A percentile compares a stretch with the other conserved stretches of the same genome.
Evolutionary conservation across 2,113 vertebrate species (phyloP).

Genomic region (Stegostoma tigrinum): DNA sequence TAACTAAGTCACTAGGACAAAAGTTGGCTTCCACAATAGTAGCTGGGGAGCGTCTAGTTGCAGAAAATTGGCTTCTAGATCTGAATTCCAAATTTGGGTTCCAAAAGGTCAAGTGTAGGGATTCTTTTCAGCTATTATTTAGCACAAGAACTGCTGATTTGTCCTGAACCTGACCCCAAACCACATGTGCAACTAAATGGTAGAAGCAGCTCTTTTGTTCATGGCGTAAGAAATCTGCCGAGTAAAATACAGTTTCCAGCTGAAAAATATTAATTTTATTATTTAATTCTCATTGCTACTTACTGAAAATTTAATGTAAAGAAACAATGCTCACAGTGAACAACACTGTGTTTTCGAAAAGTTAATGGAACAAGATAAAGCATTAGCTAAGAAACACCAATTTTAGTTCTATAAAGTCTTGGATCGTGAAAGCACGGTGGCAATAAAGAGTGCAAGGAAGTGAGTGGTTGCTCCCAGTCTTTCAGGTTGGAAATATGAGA

Average conservation of each 20-base stretch:
- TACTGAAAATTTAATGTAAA: background rate
- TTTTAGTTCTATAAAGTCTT: background rate
- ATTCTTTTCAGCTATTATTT: background rate
- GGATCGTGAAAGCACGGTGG: background rate
- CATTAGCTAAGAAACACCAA: background rate
- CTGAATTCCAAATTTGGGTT: slow-evolving; percentile 10
- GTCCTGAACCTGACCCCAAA: background rate
- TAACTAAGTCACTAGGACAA: background rate
- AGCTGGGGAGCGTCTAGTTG: background rate
- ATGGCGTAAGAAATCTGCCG: background rate
- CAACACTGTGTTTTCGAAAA: background rate
- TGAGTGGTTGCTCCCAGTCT: background rate
- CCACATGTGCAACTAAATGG: background rate
- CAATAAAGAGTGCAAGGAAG: background rate
- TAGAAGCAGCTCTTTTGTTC: background rate
- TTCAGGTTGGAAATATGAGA: background rate
- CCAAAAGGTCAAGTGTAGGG: slow-evolving; percentile 9
- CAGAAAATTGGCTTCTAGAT: background rate
- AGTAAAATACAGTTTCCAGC: background rate
- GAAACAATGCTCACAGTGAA: background rate
- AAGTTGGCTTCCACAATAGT: background rate
- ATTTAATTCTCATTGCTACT: background rate
- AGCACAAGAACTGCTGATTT: background rate
- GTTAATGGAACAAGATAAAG: background rate
- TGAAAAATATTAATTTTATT: background rate